phyloP scores from a whole-genome alignment of 1,140 invertebrate genomes.

The Plectrocnemia conspersa region DNA sequence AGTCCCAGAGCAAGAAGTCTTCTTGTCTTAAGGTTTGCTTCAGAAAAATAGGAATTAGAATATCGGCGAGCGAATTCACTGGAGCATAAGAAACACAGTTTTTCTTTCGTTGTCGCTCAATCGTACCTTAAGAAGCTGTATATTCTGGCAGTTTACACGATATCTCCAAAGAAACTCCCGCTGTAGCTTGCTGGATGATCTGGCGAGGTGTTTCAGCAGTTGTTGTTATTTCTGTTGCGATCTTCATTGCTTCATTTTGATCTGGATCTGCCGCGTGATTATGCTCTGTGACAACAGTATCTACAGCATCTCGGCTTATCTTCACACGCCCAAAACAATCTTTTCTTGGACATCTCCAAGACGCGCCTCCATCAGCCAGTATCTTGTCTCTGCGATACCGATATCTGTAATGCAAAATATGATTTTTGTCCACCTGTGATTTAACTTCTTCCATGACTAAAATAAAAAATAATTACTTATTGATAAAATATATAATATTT shows the following conservation, averaged over 20 bases:
- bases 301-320: constrained; percentile 1
- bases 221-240: too few relatives aligned
- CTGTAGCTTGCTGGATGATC: too few relatives aligned
- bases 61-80: constrained; percentile 4
- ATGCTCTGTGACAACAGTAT: constrained; percentile 5
- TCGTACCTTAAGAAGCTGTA: too few relatives aligned
- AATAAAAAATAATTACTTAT: too few relatives aligned
- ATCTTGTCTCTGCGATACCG: constrained; percentile 3
- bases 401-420: constrained; percentile 7
- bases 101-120: constrained; percentile 4
- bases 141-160: too few relatives aligned
- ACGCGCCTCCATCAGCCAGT: constrained; percentile 8
- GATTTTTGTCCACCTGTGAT: constrained; percentile 7
- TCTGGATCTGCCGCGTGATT: constrained; percentile 12
- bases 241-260: too few relatives aligned
- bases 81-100: not conserved
- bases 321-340: constrained; percentile 2
- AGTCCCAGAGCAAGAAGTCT: constrained; percentile 2
- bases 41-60: not conserved
- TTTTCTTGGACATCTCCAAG: constrained; percentile 19
- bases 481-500: not conserved
- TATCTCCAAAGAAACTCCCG: too few relatives aligned
- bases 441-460: constrained; percentile 12
- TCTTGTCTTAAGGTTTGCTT: constrained; percentile 4
- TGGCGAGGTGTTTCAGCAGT: too few relatives aligned